Percentiles rank a stretch among this genome's conserved stretches.
Evolutionary conservation across 1,140 invertebrate genomes (phyloP).

Genomic region (Chrysomallon squamiferum): DNA sequence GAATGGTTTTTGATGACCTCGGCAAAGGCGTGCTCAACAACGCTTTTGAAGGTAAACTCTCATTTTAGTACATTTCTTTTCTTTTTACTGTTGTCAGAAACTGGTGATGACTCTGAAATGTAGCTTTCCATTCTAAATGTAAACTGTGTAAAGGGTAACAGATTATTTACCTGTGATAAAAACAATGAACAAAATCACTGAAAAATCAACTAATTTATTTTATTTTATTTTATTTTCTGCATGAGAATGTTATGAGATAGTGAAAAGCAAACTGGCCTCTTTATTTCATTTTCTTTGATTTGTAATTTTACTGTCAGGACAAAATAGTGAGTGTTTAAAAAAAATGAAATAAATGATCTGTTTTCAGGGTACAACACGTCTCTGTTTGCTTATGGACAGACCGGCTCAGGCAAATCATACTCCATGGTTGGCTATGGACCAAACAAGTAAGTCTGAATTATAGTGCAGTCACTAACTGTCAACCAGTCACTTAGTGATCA

Average conservation of each 20-base stretch:
- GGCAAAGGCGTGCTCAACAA: conserved; percentile 70
- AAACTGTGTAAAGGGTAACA: conserved; percentile 65
- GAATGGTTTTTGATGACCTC: conserved; percentile 69
- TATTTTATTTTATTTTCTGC: too few relatives aligned
- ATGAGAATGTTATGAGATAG: too few relatives aligned
- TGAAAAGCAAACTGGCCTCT: too few relatives aligned
- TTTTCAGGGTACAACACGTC: conserved; percentile 70
- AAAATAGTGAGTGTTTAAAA: background rate
- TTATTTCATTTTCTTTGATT: too few relatives aligned
- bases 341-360: background rate
- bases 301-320: too few relatives aligned
- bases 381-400: conserved; percentile 73
- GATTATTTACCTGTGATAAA: conserved; percentile 51
- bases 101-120: background rate
- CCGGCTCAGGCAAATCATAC: conserved; percentile 72
- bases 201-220: too few relatives aligned
- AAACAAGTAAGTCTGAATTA: conserved; percentile 61
- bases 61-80: background rate
- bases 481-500: too few relatives aligned
- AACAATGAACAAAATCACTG: too few relatives aligned
- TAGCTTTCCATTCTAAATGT: background rate
- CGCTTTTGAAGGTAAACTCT: conserved; percentile 69
- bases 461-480: too few relatives aligned
- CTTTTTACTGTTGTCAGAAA: background rate
- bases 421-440: conserved; percentile 76